Base-by-base conservation (phyloP, 1,140 invertebrate genomes). In the Solenopsis invicta region DNA sequence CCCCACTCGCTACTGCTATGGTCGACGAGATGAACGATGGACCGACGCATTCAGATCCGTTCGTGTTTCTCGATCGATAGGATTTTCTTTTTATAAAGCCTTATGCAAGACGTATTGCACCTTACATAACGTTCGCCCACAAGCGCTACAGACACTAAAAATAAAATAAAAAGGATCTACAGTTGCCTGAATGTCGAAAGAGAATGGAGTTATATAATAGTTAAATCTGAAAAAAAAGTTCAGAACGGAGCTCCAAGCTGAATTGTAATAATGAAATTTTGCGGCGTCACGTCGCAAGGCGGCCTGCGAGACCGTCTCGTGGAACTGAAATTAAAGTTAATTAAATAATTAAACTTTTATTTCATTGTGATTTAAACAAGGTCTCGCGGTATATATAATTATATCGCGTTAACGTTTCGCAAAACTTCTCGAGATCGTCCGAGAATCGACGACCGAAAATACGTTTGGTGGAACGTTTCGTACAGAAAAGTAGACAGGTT, bases 21-120 rank as follows among this genome's bases (percentile, higher is more conserved):
- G 54, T 37, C 80, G 69, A 37, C 88, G 84, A 89, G 89, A 87
- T 84, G 72, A 87, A 89, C 88, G 88, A 62, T 89, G 89, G 89
- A 87, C 77, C 64, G 66, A 87, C 85, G 54, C 54, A 56, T 61
- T 61, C 54, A 62, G 69, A 84, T 84, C 69, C 80, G 80, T 48
- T 62, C 69, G 24, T 82, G 52, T 45, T 59, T 16, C 41, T 59
- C 67, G 54, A 74, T 75, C 54, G 54, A 84, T 74, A 61, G 24
- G 2, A 61, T 13, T 56, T 81, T 56, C n/a, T 64, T 69, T 59
- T 59, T 21, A 21, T 21, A 45, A 45, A 8, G 67, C 24, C 29
- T 69, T 81, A 54, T 34, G 21, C 50, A 66, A 52, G 50, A 34
- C 6, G 21, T 54, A 45, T 54, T 45, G 29, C n/a, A n/a, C 10